Evolutionary conservation across 2,113 vertebrate species (phyloP), one percentile per base, ranked within the genome.

Genomic region (Neopipo cinnamomea): DNA sequence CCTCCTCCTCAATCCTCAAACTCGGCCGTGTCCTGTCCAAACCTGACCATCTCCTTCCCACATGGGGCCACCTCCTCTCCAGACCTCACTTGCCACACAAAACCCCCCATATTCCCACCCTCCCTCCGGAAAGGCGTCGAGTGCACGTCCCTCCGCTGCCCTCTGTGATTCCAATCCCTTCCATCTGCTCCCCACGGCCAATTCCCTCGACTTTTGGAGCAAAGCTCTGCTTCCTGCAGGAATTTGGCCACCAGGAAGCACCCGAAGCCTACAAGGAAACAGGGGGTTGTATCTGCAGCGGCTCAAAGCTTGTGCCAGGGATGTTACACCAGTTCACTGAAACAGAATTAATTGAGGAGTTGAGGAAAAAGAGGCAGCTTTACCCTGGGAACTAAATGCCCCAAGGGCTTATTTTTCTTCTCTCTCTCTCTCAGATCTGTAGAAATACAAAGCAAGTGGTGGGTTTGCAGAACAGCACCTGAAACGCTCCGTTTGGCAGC

Each of bases 401-500:
- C 94, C 97, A 98, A 98, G 96, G 98, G 98, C 98, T 97, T 98
- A 98, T 98, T 97, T 98, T 81, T 98, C 98, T 98, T 98, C 98
- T 94, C 97, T 98, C 97, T 98, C 98, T 98, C 95, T 97, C 97
- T 98, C 98, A 98, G 97, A 98, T 98, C 99, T 98, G 98, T 90
- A 98, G 98, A 96, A 97, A 99, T 97, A 98, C 98, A 98, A 98
- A 99, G 97, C 97, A 97, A 80, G 96, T 98, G 91, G 11, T 94
- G 93, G 92, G 91, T 95, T 89, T 93, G 88, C 93, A 68, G 93
- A 91, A 58, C 87, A 91, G 92, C 85, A 87, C 85, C 19, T 66
- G 80, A 53, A 85, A 81, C 25, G 75, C 84, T 92, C 93, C 62
- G 53, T 78, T 78, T 25, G 63, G 83, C 89, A 83, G 42, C 79